phyloP scores from a whole-genome alignment of 2,797 vertebrate genomes.

The Sciurus vulgaris region DNA sequence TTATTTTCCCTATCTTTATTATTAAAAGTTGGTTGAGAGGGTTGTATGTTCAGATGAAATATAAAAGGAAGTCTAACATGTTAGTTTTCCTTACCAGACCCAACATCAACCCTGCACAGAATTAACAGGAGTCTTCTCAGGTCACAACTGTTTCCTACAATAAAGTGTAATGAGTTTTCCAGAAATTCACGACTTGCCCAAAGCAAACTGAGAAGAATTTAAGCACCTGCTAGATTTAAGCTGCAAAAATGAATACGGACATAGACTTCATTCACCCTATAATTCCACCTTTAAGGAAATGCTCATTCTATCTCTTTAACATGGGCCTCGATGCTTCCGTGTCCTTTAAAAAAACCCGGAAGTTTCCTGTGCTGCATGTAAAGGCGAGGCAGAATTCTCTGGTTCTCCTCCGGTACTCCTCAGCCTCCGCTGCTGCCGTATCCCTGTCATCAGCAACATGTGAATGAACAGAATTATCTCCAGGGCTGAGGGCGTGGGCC shows the following conservation, averaged over 20 bases:
- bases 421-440: slow-evolving; percentile 57
- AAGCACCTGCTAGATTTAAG: neutral
- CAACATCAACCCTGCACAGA: neutral
- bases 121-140: neutral
- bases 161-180: neutral
- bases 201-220: neutral
- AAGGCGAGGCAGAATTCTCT: neutral
- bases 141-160: neutral
- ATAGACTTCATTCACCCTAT: neutral
- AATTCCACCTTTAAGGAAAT: neutral
- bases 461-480: slow-evolving; percentile 84
- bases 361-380: neutral
- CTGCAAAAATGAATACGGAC: neutral
- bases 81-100: slow-evolving; percentile 16
- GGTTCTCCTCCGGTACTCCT: slow-evolving; percentile 10
- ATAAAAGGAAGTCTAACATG: neutral
- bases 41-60: neutral
- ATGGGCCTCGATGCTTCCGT: neutral
- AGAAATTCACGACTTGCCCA: neutral
- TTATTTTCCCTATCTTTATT: neutral
- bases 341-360: neutral
- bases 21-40: neutral
- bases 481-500: slow-evolving; percentile 80
- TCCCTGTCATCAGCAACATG: slow-evolving; percentile 77
- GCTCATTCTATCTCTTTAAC: neutral